A percentile compares a stretch with the other conserved stretches of the same genome.
Evolutionary conservation across 1,140 invertebrate species (phyloP).

Genomic region (Ceratina australensis): DNA sequence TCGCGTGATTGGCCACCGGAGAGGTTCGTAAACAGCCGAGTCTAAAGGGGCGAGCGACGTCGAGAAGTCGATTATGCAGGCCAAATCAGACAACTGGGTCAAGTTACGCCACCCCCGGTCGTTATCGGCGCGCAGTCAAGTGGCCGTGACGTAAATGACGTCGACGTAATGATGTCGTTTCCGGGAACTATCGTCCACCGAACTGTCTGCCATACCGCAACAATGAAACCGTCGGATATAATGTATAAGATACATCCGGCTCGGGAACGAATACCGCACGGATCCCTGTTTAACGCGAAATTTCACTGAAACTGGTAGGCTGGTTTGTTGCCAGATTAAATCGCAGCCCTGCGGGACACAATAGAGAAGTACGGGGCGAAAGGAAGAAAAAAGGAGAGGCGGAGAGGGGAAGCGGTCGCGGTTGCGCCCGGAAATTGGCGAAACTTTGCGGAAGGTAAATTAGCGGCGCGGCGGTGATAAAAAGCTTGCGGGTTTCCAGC

Average conservation of each 20-base stretch:
- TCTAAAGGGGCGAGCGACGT: constrained; percentile 24
- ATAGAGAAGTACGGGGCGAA: not conserved
- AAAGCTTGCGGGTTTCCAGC: constrained; percentile 31
- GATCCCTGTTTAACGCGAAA: not conserved
- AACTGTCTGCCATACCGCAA: not conserved
- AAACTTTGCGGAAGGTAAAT: constrained; percentile 63
- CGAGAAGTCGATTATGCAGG: constrained; percentile 38
- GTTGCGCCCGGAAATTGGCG: constrained; percentile 58
- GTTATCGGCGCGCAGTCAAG: constrained; percentile 32
- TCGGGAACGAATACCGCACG: not conserved
- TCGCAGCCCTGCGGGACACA: not conserved
- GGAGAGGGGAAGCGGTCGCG: constrained; percentile 45
- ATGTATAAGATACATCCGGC: no score
- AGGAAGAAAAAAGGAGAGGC: constrained; percentile 35
- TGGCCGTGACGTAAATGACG: constrained; percentile 29
- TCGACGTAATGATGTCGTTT: constrained; percentile 27
- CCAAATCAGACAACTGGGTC: constrained; percentile 53
- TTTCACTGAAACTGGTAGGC: not conserved
- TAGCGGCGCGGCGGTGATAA: constrained; percentile 54
- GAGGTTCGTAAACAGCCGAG: constrained; percentile 24
- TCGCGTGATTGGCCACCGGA: constrained; percentile 19
- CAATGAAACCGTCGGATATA: not conserved
- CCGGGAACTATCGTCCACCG: constrained; percentile 3
- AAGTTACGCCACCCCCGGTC: constrained; percentile 42
- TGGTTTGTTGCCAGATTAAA: constrained; percentile 50